These are phyloP conservation scores for Paramormyrops hopkinsi DNA, from an alignment of 2,797 vertebrate species.

Conservation along the genomic window DNA sequence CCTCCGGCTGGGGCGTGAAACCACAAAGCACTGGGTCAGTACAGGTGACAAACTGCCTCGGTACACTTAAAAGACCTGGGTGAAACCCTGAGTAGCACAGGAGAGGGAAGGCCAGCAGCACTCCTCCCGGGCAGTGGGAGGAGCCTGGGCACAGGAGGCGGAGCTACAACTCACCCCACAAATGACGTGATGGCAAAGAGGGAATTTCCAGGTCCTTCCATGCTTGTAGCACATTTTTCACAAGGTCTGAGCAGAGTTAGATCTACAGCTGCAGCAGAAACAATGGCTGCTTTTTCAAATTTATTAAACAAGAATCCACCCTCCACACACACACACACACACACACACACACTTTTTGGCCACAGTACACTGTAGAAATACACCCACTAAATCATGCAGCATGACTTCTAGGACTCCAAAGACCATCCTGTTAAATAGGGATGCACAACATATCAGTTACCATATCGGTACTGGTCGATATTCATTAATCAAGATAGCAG, in stretches of 20 bases:
- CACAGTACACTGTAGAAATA: neutral
- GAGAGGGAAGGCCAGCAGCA: neutral
- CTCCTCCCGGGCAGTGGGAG: neutral
- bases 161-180: slow-evolving; percentile 4
- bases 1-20: neutral
- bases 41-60: neutral
- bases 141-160: neutral
- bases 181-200: neutral
- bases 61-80: neutral
- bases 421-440: neutral
- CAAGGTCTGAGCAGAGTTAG: neutral
- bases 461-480: neutral
- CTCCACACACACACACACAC: too few species aligned
- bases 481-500: neutral
- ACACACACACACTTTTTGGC: neutral
- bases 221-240: neutral
- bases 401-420: neutral
- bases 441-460: neutral
- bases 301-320: neutral
- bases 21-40: neutral
- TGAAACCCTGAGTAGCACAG: neutral
- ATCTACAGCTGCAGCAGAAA: neutral
- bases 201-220: neutral
- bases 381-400: neutral
- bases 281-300: neutral